These are phyloP conservation scores for Drosophila paranaensis DNA, from an alignment of 2,888 invertebrate species.

Conservation along the genomic window DNA sequence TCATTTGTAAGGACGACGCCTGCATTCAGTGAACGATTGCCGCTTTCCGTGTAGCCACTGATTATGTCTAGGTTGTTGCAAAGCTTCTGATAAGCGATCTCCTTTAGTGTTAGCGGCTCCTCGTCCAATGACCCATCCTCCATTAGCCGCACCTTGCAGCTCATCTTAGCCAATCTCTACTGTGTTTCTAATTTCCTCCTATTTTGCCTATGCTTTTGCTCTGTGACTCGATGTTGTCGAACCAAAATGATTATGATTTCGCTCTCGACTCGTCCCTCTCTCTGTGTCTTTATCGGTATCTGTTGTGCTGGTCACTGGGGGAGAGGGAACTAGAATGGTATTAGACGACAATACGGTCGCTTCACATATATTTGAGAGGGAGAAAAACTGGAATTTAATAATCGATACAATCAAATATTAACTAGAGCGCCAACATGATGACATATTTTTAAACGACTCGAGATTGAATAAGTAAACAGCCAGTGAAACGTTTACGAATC, in stretches of 20 bases:
- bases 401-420: conserved; percentile 28
- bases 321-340: conserved; percentile 8
- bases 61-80: conserved; percentile 83
- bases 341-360: not conserved
- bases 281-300: not conserved
- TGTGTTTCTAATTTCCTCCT: not conserved
- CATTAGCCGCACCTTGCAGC: conserved; percentile 85
- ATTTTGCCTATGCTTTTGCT: not conserved
- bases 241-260: not conserved
- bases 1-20: conserved; percentile 89
- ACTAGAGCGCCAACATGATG: conserved; percentile 19
- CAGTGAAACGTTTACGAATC: not conserved
- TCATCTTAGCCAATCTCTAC: conserved; percentile 70
- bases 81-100: conserved; percentile 84
- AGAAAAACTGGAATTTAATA: conserved; percentile 38
- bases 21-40: conserved; percentile 85
- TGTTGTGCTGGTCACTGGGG: too few species aligned
- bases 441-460: not conserved
- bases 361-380: conserved; percentile 1
- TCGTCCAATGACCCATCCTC: conserved; percentile 84
- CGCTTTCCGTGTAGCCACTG: conserved; percentile 68
- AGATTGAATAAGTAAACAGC: not conserved
- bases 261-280: not conserved
- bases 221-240: not conserved
- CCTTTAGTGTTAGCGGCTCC: conserved; percentile 84